Evolutionary conservation across 1,140 invertebrate genomes (phyloP).

Genomic region (Drosophila ironensis): DNA sequence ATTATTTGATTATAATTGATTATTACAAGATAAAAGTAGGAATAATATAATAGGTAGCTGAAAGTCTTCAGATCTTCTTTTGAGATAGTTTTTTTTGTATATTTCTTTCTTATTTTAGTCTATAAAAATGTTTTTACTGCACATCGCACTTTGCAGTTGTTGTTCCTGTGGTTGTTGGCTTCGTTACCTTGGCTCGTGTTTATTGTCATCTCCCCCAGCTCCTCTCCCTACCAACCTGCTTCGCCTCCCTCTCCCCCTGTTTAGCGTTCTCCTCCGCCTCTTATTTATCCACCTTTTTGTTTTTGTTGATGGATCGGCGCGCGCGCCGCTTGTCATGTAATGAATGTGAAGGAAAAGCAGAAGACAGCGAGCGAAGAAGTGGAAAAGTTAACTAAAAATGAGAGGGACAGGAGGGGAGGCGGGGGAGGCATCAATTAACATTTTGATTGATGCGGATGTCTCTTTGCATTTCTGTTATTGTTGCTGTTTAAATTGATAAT

Average conservation of each 20-base stretch:
- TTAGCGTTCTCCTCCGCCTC: neutral
- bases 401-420: neutral
- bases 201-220: constrained; percentile 34
- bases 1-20: no score
- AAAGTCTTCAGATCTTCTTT: neutral
- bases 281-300: constrained; percentile 2
- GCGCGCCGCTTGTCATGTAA: constrained; percentile 71
- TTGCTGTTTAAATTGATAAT: constrained; percentile 63
- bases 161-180: constrained; percentile 31
- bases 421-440: constrained; percentile 68
- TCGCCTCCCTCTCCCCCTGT: no score
- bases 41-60: no score
- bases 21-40: no score
- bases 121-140: constrained; percentile 54
- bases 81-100: neutral
- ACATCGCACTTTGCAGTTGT: constrained; percentile 35
- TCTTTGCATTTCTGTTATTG: constrained; percentile 15
- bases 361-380: constrained; percentile 25
- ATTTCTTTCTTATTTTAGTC: constrained; percentile 18
- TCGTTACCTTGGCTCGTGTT: constrained; percentile 65
- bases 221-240: neutral
- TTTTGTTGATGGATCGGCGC: constrained; percentile 67
- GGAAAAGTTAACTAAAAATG: constrained; percentile 31
- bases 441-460: constrained; percentile 68
- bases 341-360: constrained; percentile 25